These are phyloP conservation scores for Rhopalosiphum nymphaeae DNA, from an alignment of 2,888 invertebrate genomes.

Conservation along the genomic window DNA sequence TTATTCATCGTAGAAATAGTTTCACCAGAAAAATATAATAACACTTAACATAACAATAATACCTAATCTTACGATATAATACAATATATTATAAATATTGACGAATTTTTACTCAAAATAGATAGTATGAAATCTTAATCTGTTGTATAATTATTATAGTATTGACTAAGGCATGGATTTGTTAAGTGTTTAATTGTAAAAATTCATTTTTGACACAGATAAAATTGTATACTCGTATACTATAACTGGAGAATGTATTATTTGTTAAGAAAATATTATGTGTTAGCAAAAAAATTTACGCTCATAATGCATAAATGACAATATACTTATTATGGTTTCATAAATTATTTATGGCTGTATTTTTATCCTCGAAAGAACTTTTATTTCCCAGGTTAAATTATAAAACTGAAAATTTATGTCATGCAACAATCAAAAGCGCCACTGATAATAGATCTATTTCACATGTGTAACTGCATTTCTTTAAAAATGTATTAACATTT, in stretches of 20 bases:
- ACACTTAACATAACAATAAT: not conserved
- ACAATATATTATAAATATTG: not conserved
- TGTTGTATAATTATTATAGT: not conserved
- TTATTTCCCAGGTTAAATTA: not conserved
- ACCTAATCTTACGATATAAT: not conserved
- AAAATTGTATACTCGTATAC: not conserved
- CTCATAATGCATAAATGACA: not conserved
- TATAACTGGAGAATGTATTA: not conserved
- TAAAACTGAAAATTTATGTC: not conserved
- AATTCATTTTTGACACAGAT: not conserved
- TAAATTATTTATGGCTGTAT: not conserved
- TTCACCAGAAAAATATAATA: not conserved
- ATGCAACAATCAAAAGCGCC: not conserved
- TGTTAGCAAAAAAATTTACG: not conserved
- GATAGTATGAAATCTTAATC: not conserved
- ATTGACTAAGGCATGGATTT: not conserved
- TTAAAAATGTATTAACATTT: not conserved
- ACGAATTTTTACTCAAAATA: not conserved
- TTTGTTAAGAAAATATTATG: not conserved
- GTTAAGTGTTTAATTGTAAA: not conserved
- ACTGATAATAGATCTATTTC: not conserved
- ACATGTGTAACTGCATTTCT: not conserved
- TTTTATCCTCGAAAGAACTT: not conserved
- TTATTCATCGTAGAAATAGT: not conserved
- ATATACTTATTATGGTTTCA: not conserved